Conservation (phyloP, 2,888 invertebrate genomes). For the Leistus spinibarbis region DNA sequence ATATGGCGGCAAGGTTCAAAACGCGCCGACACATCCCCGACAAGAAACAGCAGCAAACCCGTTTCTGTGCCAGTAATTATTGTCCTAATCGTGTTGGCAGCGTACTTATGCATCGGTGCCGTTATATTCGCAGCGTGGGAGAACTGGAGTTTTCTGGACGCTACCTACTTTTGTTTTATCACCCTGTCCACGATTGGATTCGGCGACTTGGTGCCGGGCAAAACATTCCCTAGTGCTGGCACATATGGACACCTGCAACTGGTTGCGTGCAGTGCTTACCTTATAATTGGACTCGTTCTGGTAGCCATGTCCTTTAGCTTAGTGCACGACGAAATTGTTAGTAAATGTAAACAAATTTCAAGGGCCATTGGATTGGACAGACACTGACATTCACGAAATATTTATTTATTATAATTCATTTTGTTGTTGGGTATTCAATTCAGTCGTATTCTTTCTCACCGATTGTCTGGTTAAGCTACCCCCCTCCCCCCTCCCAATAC, state of each 20-base stretch:
- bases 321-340: conserved; percentile 79
- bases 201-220: conserved; percentile 64
- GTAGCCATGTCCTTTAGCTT: conserved; percentile 87
- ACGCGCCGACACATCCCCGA: conserved; percentile 42
- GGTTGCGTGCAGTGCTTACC: conserved; percentile 79
- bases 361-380: conserved; percentile 70
- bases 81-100: conserved; percentile 70
- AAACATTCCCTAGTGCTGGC: conserved; percentile 54
- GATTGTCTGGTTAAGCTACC: too few species aligned
- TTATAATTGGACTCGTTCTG: conserved; percentile 77
- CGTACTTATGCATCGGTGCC: conserved; percentile 78
- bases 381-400: conserved; percentile 54
- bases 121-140: conserved; percentile 80
- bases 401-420: not conserved
- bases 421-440: not conserved
- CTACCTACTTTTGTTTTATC: conserved; percentile 84
- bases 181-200: conserved; percentile 84
- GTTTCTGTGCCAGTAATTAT: conserved; percentile 66
- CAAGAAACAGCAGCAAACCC: conserved; percentile 54
- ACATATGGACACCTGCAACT: conserved; percentile 70
- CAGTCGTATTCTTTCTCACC: not conserved
- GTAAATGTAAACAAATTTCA: conserved; percentile 74
- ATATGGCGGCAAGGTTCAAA: conserved; percentile 61
- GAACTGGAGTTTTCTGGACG: conserved; percentile 80
- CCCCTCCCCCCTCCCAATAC: too few species aligned